phyloP scores from a whole-genome alignment of 1,140 invertebrate genomes.

The Drosophila bifasciata region DNA sequence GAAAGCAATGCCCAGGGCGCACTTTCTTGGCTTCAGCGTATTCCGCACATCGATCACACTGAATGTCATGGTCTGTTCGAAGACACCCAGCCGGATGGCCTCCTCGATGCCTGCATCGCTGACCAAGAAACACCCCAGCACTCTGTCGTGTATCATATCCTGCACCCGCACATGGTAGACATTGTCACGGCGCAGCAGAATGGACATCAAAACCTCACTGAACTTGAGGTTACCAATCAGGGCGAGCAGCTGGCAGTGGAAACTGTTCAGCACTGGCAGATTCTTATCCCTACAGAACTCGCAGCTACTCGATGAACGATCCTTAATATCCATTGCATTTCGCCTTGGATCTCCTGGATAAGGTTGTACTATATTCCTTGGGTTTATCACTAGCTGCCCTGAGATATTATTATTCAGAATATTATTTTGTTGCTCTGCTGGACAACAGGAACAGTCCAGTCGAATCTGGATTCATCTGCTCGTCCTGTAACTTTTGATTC shows the following conservation, averaged over 20 bases:
- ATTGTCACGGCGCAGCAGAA: conserved; percentile 65
- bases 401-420: too few relatives aligned
- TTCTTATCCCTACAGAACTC: conserved; percentile 38
- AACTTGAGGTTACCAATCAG: conserved; percentile 23
- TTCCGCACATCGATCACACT: conserved; percentile 63
- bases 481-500: too few relatives aligned
- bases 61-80: conserved; percentile 68
- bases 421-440: too few relatives aligned
- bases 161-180: conserved; percentile 67
- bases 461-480: background rate
- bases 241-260: conserved; percentile 26
- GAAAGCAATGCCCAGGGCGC: conserved; percentile 51
- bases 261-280: conserved; percentile 20
- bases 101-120: conserved; percentile 55
- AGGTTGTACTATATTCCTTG: too few relatives aligned
- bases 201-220: conserved; percentile 42
- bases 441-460: background rate
- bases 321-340: too few relatives aligned
- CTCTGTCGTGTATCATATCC: conserved; percentile 16
- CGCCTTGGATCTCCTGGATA: too few relatives aligned
- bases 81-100: conserved; percentile 46
- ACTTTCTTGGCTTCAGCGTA: conserved; percentile 33
- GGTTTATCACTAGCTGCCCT: too few relatives aligned
- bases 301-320: conserved; percentile 37
- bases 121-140: conserved; percentile 62